Conservation (phyloP, 2,888 invertebrate genomes). For the Anorthoa munda region DNA sequence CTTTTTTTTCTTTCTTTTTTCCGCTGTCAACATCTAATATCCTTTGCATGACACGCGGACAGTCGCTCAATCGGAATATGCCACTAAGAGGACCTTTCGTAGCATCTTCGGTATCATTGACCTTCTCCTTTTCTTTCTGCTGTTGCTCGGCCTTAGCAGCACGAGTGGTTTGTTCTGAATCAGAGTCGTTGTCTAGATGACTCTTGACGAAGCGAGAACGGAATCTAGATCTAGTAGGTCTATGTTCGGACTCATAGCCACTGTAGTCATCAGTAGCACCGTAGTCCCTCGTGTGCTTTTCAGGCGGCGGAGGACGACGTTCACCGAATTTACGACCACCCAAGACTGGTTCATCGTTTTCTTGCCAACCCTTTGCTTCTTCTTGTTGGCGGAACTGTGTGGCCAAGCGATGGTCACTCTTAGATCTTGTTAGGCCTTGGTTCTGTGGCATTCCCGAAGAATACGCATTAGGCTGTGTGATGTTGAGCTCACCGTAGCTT, state of each 20-base stretch:
- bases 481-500: constrained; percentile 97
- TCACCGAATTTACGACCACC: constrained; percentile 95
- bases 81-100: constrained; percentile 96
- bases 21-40: constrained; percentile 95
- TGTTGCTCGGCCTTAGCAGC: constrained; percentile 93
- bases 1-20: constrained; percentile 95
- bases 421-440: constrained; percentile 97
- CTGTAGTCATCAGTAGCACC: constrained; percentile 92
- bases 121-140: constrained; percentile 92
- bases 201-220: constrained; percentile 93
- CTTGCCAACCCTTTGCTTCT: constrained; percentile 92
- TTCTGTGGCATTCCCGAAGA: constrained; percentile 91
- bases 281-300: constrained; percentile 91
- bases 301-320: constrained; percentile 90
- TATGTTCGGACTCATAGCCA: constrained; percentile 92
- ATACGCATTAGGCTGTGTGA: constrained; percentile 92
- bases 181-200: constrained; percentile 94
- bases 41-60: constrained; percentile 97
- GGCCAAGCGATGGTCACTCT: constrained; percentile 97
- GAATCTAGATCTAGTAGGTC: constrained; percentile 92
- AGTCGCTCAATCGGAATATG: constrained; percentile 96
- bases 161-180: constrained; percentile 92
- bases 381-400: constrained; percentile 97
- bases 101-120: constrained; percentile 97
- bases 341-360: constrained; percentile 93